Base-by-base conservation (phyloP, 2,113 vertebrate genomes). In the Tachysurus vachellii region DNA sequence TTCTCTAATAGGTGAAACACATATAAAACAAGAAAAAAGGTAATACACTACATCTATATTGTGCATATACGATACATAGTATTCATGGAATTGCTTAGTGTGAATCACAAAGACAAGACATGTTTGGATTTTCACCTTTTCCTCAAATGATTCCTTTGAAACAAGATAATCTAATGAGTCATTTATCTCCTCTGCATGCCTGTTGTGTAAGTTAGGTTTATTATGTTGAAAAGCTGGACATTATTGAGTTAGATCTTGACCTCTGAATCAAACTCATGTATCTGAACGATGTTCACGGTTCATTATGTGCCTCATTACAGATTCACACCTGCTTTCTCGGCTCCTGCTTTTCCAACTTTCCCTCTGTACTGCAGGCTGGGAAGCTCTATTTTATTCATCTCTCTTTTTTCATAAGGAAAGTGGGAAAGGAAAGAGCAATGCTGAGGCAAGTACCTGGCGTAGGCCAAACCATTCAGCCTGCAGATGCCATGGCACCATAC, bases 401-500 rank as follows among this genome's bases (percentile, higher is more conserved):
- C 23, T 17, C 68, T 86, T 90, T 90, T 84, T 90, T 73, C 79
- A 64, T 14, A 3, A 47, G 84, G 57, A 61, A 11, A 64, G 83
- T 56, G 62, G 13, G 59, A 79, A 8, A 23, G 44, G 50, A 57
- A 71, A 17, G 19, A 71, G 83, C 83, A 86, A 79, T 31, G 80
- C 56, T 14, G 28, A 77, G 53, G 42, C 36, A 53, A 81, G 82
- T 57, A 80, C 59, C 86, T 82, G 84, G 71, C 44, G 16, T 53
- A 21, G 62, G 42, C 59, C 57, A 42, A 36, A 44, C 61, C 64
- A 82, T 75, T 80, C 86, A 82, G 66, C 59, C 56, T 68, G 73
- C 88, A 89, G 88, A 85, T 87, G 87, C 82, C 75, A 36, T 70
- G 8, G 66, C 66, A 70, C 61, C 68, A n/a, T 13, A 42, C 80